Evolutionary conservation across 1,140 invertebrate species (phyloP).

Genomic region (Drosophila sechellia): DNA sequence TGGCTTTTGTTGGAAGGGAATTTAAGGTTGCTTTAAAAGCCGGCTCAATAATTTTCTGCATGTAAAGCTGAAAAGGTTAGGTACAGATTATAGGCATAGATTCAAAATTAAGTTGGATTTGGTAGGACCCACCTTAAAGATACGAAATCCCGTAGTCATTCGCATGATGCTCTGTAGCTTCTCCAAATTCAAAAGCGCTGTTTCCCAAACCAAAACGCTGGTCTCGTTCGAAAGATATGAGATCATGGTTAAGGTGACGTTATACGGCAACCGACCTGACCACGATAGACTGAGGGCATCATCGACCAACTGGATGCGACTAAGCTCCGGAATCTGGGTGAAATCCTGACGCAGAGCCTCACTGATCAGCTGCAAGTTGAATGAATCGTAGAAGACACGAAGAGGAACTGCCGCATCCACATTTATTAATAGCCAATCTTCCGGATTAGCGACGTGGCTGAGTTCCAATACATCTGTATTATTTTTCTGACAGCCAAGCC

Average conservation of each 20-base stretch:
- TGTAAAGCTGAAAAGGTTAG: not conserved
- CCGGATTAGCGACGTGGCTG: conserved; percentile 19
- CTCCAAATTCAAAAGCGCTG: conserved; percentile 86
- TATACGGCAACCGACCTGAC: conserved; percentile 88
- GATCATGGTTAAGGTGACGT: conserved; percentile 86
- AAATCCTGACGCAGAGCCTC: conserved; percentile 85
- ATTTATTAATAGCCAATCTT: conserved; percentile 88
- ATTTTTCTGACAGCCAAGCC: conserved; percentile 84
- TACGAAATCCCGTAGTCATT: conserved; percentile 85
- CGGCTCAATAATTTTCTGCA: not conserved
- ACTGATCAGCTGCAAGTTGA: conserved; percentile 88
- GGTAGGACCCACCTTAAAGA: conserved; percentile 84
- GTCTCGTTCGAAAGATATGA: conserved; percentile 87
- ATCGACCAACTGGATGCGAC: conserved; percentile 91
- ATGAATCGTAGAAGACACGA: conserved; percentile 89
- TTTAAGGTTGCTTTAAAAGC: not conserved
- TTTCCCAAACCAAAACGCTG: conserved; percentile 88
- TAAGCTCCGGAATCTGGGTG: conserved; percentile 87
- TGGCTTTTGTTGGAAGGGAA: not conserved
- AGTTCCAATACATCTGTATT: conserved; percentile 21
- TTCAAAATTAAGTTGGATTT: not conserved
- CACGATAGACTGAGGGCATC: conserved; percentile 91
- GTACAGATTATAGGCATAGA: not conserved
- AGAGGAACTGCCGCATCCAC: conserved; percentile 86
- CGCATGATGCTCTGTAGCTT: conserved; percentile 85